phyloP scores from a whole-genome alignment of 2,797 vertebrate genomes.

The Channallabes apus region DNA sequence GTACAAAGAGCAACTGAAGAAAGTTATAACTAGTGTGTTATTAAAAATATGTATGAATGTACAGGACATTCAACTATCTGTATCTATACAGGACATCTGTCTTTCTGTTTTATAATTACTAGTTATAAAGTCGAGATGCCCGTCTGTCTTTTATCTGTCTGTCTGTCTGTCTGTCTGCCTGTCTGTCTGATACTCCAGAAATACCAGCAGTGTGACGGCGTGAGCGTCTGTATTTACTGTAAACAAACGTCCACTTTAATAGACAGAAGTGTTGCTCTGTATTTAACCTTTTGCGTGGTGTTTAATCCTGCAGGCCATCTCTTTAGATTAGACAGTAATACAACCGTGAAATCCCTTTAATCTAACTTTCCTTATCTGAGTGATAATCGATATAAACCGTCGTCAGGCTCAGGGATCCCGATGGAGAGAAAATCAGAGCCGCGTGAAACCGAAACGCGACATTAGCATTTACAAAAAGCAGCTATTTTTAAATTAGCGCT shows the following conservation, averaged over 20 bases:
- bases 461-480: neutral
- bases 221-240: neutral
- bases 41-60: too few species aligned
- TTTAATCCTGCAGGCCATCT: neutral
- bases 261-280: neutral
- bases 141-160: neutral
- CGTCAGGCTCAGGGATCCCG: neutral
- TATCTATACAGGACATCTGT: too few species aligned
- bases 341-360: neutral
- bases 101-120: too few species aligned
- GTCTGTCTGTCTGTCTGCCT: neutral
- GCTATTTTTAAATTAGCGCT: neutral
- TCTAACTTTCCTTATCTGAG: neutral
- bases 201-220: neutral
- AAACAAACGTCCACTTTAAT: neutral
- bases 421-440: neutral
- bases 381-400: neutral
- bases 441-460: neutral
- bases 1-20: neutral
- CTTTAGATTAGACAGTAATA: slow-evolving; percentile 6
- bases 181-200: neutral
- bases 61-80: too few species aligned
- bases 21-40: neutral
- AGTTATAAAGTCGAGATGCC: too few species aligned
- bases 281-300: neutral